These are phyloP conservation scores for Zophobas morio DNA, from an alignment of 1,140 invertebrate genomes.

Conservation along the genomic window DNA sequence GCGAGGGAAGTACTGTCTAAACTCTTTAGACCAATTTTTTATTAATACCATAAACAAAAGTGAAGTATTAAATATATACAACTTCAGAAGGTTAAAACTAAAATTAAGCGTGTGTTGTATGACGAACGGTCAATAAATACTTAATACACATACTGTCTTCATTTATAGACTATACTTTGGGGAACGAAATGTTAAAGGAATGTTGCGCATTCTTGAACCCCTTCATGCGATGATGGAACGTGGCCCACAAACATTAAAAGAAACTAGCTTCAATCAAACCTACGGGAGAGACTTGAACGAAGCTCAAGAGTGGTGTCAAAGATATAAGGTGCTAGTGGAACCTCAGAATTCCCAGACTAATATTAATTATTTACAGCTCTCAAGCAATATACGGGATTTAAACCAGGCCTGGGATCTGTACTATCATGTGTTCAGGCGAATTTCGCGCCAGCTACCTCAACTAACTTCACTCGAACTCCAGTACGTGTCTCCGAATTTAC, in stretches of 20 bases:
- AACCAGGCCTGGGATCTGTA: constrained; percentile 99
- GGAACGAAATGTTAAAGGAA: constrained; percentile 93
- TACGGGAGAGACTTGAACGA: constrained; percentile 95
- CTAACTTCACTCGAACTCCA: constrained; percentile 91
- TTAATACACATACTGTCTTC: neutral
- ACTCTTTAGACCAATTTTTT: too few species aligned
- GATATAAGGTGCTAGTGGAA: constrained; percentile 77
- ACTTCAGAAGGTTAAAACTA: too few species aligned
- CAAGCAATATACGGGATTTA: constrained; percentile 89
- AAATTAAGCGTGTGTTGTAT: neutral
- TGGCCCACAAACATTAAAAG: constrained; percentile 96
- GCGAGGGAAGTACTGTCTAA: too few species aligned
- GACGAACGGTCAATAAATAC: constrained; percentile 1
- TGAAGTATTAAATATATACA: too few species aligned
- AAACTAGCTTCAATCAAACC: constrained; percentile 96
- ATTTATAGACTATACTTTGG: constrained; percentile 88
- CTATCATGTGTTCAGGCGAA: constrained; percentile 97
- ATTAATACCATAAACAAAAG: too few species aligned
- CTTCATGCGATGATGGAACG: constrained; percentile 94
- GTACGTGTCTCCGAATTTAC: constrained; percentile 94
- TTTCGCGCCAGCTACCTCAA: constrained; percentile 94
- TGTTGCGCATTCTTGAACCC: constrained; percentile 96
- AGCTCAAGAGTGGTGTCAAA: constrained; percentile 94
- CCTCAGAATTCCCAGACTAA: neutral
- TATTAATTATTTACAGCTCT: constrained; percentile 68